phyloP scores from a whole-genome alignment of 2,888 invertebrate genomes.

The Tryphoninae sp. region DNA sequence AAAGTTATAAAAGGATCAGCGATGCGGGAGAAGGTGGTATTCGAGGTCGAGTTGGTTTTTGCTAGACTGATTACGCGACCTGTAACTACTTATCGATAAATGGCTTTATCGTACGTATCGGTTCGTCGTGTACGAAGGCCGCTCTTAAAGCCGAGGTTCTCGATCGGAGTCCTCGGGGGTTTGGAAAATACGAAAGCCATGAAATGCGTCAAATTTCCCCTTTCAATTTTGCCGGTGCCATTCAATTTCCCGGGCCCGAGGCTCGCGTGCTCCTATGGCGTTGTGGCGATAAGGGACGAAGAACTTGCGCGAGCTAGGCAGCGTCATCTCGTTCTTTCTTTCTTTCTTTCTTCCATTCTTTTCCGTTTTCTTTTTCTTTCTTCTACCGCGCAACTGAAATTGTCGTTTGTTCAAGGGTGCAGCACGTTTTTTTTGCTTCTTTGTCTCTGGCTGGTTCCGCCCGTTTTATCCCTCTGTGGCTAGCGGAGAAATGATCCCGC shows the following conservation, averaged over 20 bases:
- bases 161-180: slow-evolving; percentile 44
- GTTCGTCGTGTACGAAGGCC: slow-evolving; percentile 2
- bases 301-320: slow-evolving; percentile 35
- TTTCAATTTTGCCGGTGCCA: slow-evolving; percentile 75
- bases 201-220: slow-evolving; percentile 76
- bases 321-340: slow-evolving; percentile 25
- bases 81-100: slow-evolving; percentile 32
- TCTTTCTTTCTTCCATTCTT: slow-evolving; percentile 14
- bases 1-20: slow-evolving; percentile 44
- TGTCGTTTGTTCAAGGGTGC: slow-evolving; percentile 64
- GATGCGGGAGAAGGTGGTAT: neutral
- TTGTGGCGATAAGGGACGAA: slow-evolving; percentile 63
- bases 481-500: slow-evolving; percentile 73
- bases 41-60: neutral
- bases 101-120: slow-evolving; percentile 19
- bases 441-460: slow-evolving; percentile 22
- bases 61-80: slow-evolving; percentile 38
- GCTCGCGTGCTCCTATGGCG: slow-evolving; percentile 56
- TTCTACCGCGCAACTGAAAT: slow-evolving; percentile 63
- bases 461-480: slow-evolving; percentile 43
- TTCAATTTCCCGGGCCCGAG: slow-evolving; percentile 77
- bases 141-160: slow-evolving; percentile 18
- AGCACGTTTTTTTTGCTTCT: slow-evolving; percentile 44
- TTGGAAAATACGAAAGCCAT: slow-evolving; percentile 71
- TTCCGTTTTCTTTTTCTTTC: slow-evolving; percentile 42